Base-by-base conservation (phyloP, 1,140 invertebrate genomes). In the Drosophila rhopaloa region DNA sequence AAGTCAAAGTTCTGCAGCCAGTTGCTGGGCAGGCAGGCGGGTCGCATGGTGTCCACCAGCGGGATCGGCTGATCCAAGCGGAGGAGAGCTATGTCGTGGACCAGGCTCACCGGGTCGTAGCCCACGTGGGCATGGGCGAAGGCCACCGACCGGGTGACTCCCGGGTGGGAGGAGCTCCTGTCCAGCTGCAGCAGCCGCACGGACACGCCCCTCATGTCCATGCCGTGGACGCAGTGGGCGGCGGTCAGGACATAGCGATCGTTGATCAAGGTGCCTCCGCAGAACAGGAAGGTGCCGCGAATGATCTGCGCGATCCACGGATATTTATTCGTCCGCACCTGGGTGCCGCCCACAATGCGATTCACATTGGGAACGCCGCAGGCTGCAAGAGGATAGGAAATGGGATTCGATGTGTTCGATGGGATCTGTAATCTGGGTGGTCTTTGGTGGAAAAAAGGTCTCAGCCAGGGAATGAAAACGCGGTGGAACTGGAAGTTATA, bases 51-150 rank as follows among this genome's bases (percentile, higher is more conserved):
- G 74, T 96, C 95, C 13, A 95, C 95, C 91, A 95, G 94, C 62
- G 95, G 94, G 3, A 97, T 96, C 0, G 95, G 95, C 46, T 95
- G 93, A 14, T 93, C 94, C n/a, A 92, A 37, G 0, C 79, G 76
- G 55, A 92, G 58, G 27, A 93, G 93, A 0, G 97, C 97, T 63
- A 98, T 97, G 83, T 98, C 97, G 74, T 98, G 98, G 90, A 98
- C 76, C 43, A 91, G 60, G 8, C 74, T 82, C 7, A 76, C 60
- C 5, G 78, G 74, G 73, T 91, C 81, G 7, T 92, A 92, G 5
- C 73, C 77, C 7, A 75, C 59, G 53, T 92, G 90, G 13, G 75
- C 60, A 59, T 79, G 76, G 7, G 80, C 79, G 48, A 77, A 78
- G 16, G 57, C 63, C 16, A 90, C 71, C 11, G 63, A 32, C 5